phyloP scores from a whole-genome alignment of 64 coral and sea anemone species.

The Dendronephthya gigantea region DNA sequence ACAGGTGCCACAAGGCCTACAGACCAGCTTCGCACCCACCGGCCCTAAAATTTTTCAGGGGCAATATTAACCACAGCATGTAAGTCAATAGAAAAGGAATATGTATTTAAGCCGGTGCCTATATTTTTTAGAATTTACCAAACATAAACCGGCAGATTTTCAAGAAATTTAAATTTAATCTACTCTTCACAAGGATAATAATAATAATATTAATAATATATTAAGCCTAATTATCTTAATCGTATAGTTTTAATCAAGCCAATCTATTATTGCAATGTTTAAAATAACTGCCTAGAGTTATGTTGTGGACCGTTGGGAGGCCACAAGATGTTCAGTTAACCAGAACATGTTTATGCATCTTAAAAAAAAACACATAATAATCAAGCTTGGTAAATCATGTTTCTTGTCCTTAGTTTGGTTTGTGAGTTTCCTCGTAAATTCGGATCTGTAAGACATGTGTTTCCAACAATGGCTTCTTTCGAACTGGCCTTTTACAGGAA shows the following conservation, averaged over 20 bases:
- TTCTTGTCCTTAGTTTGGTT: neutral
- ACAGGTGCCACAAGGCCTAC: neutral
- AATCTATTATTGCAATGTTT: neutral
- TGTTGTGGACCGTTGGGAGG: neutral
- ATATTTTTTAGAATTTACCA: slow-evolving; percentile 13
- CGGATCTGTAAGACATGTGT: neutral
- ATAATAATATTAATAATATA: neutral
- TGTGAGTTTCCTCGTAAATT: neutral
- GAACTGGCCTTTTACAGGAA: too few relatives aligned
- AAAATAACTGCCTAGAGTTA: neutral
- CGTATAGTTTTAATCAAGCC: neutral
- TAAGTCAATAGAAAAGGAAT: neutral
- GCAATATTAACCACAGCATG: neutral
- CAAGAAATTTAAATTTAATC: neutral
- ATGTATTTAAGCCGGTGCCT: neutral
- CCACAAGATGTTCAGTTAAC: neutral
- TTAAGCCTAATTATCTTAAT: neutral
- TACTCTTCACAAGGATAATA: neutral
- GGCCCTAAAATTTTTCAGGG: neutral
- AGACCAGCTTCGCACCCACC: neutral
- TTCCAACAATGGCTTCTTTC: too few relatives aligned
- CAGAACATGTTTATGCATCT: neutral
- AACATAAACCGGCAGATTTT: neutral
- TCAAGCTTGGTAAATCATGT: neutral
- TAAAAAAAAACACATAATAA: neutral